Conservation (phyloP, 2,888 invertebrate genomes). For the Euclidia mi region DNA sequence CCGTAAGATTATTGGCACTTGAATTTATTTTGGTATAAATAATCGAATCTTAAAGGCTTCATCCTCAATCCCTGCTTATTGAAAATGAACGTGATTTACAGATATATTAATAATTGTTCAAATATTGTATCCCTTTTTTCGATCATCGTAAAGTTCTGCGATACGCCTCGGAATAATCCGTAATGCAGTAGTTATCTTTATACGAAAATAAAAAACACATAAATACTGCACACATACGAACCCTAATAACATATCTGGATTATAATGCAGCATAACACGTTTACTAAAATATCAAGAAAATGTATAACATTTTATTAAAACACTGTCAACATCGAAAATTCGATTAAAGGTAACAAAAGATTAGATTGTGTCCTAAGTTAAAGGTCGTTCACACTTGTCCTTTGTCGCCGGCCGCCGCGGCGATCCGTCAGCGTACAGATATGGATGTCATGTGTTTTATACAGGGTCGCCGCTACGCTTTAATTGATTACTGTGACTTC, state of each 20-base stretch:
- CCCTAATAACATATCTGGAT: too few relatives aligned
- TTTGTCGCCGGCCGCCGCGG: slow-evolving; percentile 55
- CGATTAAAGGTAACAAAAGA: slow-evolving; percentile 52
- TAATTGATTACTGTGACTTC: slow-evolving; percentile 66
- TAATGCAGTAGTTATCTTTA: too few relatives aligned
- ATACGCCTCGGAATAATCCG: too few relatives aligned
- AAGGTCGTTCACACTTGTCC: slow-evolving; percentile 55
- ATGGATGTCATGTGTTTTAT: slow-evolving; percentile 67
- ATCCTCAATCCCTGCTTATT: too few relatives aligned
- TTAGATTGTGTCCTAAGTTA: slow-evolving; percentile 44
- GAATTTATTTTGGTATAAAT: too few relatives aligned
- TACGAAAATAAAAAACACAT: too few relatives aligned
- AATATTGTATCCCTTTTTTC: too few relatives aligned
- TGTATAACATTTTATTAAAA: slow-evolving; percentile 25
- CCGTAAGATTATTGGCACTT: too few relatives aligned
- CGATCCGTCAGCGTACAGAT: slow-evolving; percentile 74
- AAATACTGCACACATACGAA: too few relatives aligned
- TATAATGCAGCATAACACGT: background rate
- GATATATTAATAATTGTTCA: too few relatives aligned
- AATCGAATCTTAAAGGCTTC: too few relatives aligned
- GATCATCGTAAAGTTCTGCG: too few relatives aligned
- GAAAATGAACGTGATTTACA: background rate
- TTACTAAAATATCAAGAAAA: slow-evolving; percentile 8
- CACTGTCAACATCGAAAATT: slow-evolving; percentile 27
- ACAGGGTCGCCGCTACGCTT: slow-evolving; percentile 59